Evolutionary conservation across 2,113 vertebrate genomes (phyloP).

Genomic region (Coturnix japonica): DNA sequence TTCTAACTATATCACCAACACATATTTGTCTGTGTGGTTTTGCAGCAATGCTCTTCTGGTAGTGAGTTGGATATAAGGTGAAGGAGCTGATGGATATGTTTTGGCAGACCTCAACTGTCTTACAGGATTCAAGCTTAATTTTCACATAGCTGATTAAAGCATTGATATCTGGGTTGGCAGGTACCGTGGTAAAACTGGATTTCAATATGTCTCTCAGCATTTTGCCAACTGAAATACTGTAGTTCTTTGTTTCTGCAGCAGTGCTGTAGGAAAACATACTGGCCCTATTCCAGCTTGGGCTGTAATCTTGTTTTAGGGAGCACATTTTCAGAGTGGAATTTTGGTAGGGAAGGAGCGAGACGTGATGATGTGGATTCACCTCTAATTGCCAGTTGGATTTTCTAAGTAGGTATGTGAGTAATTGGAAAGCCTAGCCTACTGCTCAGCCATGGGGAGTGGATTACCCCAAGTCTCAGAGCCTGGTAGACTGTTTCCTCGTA

Average conservation of each 20-base stretch:
- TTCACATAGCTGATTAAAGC: conserved; percentile 28
- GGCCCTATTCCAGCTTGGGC: background rate
- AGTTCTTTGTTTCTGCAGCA: background rate
- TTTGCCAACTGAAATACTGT: background rate
- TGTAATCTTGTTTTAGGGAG: background rate
- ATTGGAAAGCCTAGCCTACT: background rate
- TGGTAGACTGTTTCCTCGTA: background rate
- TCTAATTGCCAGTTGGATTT: background rate
- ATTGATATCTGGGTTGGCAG: conserved; percentile 11
- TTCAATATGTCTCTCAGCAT: background rate
- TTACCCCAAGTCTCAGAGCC: background rate
- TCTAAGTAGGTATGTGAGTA: background rate
- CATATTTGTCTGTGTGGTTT: background rate
- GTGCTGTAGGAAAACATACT: background rate
- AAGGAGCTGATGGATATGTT: background rate
- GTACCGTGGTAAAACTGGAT: conserved; percentile 14
- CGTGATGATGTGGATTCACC: background rate
- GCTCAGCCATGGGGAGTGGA: background rate
- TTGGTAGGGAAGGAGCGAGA: background rate
- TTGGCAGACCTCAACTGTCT: background rate
- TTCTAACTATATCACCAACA: background rate
- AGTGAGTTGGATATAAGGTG: background rate
- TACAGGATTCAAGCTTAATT: background rate
- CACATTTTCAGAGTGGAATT: background rate
- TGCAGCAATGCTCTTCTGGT: background rate